These are phyloP conservation scores for Pangasius krempfi DNA, from an alignment of 2,797 vertebrate species.

Conservation along the genomic window DNA sequence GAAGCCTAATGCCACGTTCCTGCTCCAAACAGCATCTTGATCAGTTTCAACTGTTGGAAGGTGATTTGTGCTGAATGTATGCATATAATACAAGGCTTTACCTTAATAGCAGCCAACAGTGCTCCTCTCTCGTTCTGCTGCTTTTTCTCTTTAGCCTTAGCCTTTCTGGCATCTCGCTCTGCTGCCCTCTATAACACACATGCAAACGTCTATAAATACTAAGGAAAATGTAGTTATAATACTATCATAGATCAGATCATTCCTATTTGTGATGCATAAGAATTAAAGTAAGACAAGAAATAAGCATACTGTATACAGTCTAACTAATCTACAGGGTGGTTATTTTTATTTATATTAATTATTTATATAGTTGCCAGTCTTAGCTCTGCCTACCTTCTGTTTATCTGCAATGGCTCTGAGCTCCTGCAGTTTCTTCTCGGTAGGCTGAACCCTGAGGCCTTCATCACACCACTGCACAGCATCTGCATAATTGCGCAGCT, in stretches of 20 bases:
- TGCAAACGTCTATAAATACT: background rate
- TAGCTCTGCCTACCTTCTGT: constrained; percentile 77
- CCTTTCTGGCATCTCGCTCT: constrained; percentile 87
- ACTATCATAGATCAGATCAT: background rate
- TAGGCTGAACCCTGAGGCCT: constrained; percentile 79
- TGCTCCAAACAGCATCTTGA: constrained; percentile 57
- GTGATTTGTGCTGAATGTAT: background rate
- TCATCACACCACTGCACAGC: constrained; percentile 91
- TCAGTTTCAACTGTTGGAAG: background rate
- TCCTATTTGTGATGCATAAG: background rate
- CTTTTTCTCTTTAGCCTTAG: constrained; percentile 81
- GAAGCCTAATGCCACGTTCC: constrained; percentile 85
- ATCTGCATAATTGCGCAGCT: constrained; percentile 81
- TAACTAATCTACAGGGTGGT: background rate
- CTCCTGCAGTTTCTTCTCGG: constrained; percentile 87
- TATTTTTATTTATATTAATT: constrained; percentile 3
- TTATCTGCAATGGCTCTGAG: constrained; percentile 85
- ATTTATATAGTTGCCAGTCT: background rate
- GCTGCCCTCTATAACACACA: constrained; percentile 74
- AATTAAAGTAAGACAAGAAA: background rate
- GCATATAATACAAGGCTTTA: constrained; percentile 36
- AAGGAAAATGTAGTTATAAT: background rate
- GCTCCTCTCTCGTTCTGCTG: constrained; percentile 71
- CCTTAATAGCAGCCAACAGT: constrained; percentile 80
- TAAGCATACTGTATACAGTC: background rate